Conservation (phyloP, 2,797 vertebrate genomes). For the Halcyon badia region DNA sequence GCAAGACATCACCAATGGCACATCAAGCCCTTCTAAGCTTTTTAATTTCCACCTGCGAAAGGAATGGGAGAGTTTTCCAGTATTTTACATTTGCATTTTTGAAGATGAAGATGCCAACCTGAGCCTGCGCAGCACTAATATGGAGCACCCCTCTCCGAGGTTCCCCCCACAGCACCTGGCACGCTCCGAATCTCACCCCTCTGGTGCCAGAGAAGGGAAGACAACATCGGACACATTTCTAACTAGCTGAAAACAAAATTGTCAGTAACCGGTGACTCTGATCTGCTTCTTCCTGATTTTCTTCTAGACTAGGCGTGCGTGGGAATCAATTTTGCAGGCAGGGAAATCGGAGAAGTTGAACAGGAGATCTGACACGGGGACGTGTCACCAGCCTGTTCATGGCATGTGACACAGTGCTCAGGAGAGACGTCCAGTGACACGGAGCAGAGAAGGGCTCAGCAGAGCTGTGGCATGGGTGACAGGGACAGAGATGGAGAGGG, state of each 20-base stretch:
- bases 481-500: not conserved
- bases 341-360: not conserved
- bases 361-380: rapidly evolving
- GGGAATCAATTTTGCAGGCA: not conserved
- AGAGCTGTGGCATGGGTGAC: rapidly evolving
- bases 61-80: not conserved
- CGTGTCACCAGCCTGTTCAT: rapidly evolving
- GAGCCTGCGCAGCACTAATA: not conserved
- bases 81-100: not conserved
- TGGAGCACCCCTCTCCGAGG: rapidly evolving
- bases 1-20: too few species aligned
- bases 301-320: rapidly evolving
- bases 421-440: rapidly evolving
- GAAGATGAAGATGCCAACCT: not conserved
- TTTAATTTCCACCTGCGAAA: not conserved
- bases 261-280: rapidly evolving
- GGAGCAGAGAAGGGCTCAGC: rapidly evolving
- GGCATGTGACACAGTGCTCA: rapidly evolving
- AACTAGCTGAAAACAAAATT: not conserved
- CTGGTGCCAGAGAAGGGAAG: not conserved
- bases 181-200: not conserved
- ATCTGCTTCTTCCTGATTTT: not conserved
- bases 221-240: not conserved
- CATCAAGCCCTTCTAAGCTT: not conserved
- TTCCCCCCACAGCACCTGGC: not conserved